Evolutionary conservation across 2,113 vertebrate genomes (phyloP).

Genomic region (Electrona antarctica): DNA sequence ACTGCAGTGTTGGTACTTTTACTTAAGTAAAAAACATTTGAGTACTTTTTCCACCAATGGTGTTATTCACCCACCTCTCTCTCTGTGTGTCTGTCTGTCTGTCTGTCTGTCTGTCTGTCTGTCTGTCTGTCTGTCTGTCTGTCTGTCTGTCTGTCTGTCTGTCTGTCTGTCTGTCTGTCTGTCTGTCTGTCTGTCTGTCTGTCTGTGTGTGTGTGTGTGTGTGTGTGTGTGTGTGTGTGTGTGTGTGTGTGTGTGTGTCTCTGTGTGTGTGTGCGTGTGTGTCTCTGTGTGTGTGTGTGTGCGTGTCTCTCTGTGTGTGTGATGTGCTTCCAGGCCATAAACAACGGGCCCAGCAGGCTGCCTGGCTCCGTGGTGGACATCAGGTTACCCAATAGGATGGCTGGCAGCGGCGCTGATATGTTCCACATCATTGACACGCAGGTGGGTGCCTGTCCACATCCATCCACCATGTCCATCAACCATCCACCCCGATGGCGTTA

Average conservation of each 20-base stretch:
- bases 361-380: slow-evolving; percentile 89
- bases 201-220: not conserved
- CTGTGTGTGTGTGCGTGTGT: too few species aligned
- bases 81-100: not conserved
- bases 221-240: not conserved
- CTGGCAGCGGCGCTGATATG: slow-evolving; percentile 88
- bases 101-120: not conserved
- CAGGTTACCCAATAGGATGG: slow-evolving; percentile 90
- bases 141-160: slow-evolving; percentile 3
- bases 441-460: slow-evolving; percentile 77
- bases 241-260: not conserved
- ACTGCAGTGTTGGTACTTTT: too few species aligned
- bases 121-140: not conserved
- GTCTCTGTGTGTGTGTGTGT: not conserved
- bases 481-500: slow-evolving; percentile 23
- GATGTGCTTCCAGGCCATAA: slow-evolving; percentile 86
- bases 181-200: too few species aligned
- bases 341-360: slow-evolving; percentile 95
- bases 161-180: too few species aligned
- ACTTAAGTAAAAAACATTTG: too few species aligned
- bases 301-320: not conserved
- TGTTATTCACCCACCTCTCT: not conserved
- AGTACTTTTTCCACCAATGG: not conserved
- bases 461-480: slow-evolving; percentile 13
- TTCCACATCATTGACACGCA: slow-evolving; percentile 89